Conservation (phyloP, 2,888 invertebrate genomes). For the Melanostoma scalare region DNA sequence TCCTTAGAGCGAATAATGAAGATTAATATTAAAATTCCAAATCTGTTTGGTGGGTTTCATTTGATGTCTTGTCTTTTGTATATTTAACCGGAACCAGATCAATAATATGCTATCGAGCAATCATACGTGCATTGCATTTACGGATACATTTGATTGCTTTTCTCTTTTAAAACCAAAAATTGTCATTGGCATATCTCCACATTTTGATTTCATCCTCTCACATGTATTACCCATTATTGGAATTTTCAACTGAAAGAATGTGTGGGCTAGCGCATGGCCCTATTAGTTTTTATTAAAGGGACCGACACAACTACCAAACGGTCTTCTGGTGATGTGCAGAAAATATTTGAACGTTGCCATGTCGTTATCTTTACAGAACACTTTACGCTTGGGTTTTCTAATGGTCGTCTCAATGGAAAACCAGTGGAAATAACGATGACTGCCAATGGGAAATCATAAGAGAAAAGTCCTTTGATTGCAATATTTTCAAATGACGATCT, state of each 20-base stretch:
- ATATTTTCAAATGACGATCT: slow-evolving; percentile 44
- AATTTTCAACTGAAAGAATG: slow-evolving; percentile 16
- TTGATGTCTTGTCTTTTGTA: no score
- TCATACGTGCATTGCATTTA: no score
- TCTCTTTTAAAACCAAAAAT: slow-evolving; percentile 14
- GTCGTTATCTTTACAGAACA: slow-evolving; percentile 34
- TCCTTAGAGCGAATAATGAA: no score
- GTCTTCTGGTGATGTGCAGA: slow-evolving; percentile 30
- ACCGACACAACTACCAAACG: slow-evolving; percentile 12
- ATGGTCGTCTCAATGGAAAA: slow-evolving; percentile 22
- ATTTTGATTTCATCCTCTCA: slow-evolving; percentile 26
- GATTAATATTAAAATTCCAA: no score
- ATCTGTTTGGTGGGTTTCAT: no score
- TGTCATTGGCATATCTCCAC: slow-evolving; percentile 10
- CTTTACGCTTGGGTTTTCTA: slow-evolving; percentile 44
- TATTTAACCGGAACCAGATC: no score
- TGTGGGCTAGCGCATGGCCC: slow-evolving; percentile 53
- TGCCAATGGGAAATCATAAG: slow-evolving; percentile 60
- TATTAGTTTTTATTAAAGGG: slow-evolving; percentile 68
- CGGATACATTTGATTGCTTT: slow-evolving; percentile 16
- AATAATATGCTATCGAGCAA: no score
- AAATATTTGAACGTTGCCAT: slow-evolving; percentile 54
- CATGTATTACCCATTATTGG: slow-evolving; percentile 43
- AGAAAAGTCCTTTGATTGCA: slow-evolving; percentile 66
- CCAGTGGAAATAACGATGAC: slow-evolving; percentile 62